Evolutionary conservation across 2,797 vertebrate genomes (phyloP), one percentile per base, ranked within the genome.

Genomic region (Lagothrix lagotricha): DNA sequence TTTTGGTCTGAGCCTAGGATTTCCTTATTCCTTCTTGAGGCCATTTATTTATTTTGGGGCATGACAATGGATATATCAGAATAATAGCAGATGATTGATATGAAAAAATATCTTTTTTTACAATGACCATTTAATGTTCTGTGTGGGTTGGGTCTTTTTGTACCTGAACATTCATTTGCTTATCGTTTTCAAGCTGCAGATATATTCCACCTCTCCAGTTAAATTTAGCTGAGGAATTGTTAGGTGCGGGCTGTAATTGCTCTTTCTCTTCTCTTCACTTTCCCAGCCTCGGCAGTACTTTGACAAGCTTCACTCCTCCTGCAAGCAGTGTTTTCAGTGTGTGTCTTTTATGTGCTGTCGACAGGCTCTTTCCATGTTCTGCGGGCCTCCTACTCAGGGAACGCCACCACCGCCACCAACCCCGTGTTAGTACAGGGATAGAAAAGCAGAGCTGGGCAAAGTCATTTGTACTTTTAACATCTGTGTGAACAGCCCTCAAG

Each of bases 251-350:
- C 97, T 97, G 84, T 98, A 98, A 97, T 97, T 97, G 97, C 90
- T 96, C 93, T 77, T 88, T 97, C 88, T 97, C 97, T 97, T 96
- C 91, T 84, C 81, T 92, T 96, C 90, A 86, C 85, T 95, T 88
- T 93, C 61, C 80, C 97, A 98, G 96, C 97, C 96, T 90, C 98
- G 98, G 93, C 95, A 98, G 80, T 94, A 89, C 95, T 98, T 97
- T 98, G 98, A 98, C 98, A 98, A 97, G 97, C 97, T 95, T 98
- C 97, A 97, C 97, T 98, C 98, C 98, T 94, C 93, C 97, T 88
- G 96, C 93, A 81, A 83, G 94, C 95, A 77, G 93, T 95, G 96
- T 97, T 97, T 98, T 96, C 97, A 90, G 88, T 96, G 89, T 96
- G 94, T 94, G 96, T 97, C 98, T 97, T 96, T 97, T 93, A 90